phyloP scores from a whole-genome alignment of 2,797 vertebrate species.

The Corythornis leucogaster region DNA sequence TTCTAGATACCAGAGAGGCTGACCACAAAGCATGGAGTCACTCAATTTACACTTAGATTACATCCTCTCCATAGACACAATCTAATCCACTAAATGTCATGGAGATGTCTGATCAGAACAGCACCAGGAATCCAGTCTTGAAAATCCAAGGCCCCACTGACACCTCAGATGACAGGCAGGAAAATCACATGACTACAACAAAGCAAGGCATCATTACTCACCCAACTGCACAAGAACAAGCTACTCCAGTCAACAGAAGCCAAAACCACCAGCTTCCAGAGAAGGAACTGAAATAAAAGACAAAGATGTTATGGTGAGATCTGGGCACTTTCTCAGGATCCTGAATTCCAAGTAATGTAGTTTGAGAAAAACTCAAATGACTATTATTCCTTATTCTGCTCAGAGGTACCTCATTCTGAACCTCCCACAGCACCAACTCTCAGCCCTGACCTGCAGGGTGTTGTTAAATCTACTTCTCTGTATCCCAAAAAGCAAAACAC shows the following conservation, averaged over 20 bases:
- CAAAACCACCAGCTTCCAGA: slow-evolving; percentile 85
- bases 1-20: neutral
- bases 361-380: neutral
- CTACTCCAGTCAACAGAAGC: slow-evolving; percentile 86
- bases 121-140: neutral
- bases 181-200: neutral
- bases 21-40: neutral
- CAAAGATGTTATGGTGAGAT: neutral
- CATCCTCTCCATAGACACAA: neutral
- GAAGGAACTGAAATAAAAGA: slow-evolving; percentile 72
- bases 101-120: neutral
- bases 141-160: neutral
- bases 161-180: neutral
- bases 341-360: neutral
- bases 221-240: slow-evolving; percentile 89
- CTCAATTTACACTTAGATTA: neutral
- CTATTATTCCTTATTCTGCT: neutral
- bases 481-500: neutral
- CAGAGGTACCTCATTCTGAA: neutral
- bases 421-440: neutral
- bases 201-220: slow-evolving; percentile 68
- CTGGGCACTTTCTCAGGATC: neutral
- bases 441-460: neutral
- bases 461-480: neutral
- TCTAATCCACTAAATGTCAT: neutral